Evolutionary conservation across 2,888 invertebrate genomes (phyloP).

Genomic region (Agonum fuliginosum): DNA sequence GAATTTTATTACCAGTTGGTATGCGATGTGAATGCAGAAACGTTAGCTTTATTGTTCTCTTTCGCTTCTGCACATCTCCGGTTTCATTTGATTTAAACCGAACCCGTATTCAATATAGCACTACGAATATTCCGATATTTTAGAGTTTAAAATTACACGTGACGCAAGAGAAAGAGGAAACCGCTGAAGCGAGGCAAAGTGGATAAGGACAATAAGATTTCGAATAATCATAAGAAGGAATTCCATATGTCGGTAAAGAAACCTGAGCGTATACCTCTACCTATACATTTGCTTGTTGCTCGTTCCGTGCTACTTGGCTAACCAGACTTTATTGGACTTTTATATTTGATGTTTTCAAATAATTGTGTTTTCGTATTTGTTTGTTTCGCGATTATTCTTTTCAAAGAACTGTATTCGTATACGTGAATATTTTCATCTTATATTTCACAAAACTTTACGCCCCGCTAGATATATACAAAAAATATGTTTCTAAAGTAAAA

Average conservation of each 20-base stretch:
- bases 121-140: conserved; percentile 43
- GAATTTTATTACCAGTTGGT: conserved; percentile 49
- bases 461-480: not conserved
- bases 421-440: too few relatives aligned
- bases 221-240: conserved; percentile 18
- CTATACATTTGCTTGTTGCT: too few relatives aligned
- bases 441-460: not conserved
- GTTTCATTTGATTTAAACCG: conserved; percentile 50
- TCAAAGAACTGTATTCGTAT: not conserved
- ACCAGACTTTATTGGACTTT: conserved; percentile 25
- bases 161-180: conserved; percentile 4
- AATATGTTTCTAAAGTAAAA: too few relatives aligned
- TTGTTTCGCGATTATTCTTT: not conserved
- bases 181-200: conserved; percentile 2
- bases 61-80: conserved; percentile 42
- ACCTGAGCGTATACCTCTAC: not conserved
- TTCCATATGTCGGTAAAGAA: conserved; percentile 9
- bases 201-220: conserved; percentile 38
- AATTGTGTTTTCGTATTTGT: conserved; percentile 10
- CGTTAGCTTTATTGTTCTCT: conserved; percentile 53
- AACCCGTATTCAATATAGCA: conserved; percentile 32
- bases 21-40: conserved; percentile 49
- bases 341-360: conserved; percentile 10
- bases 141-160: conserved; percentile 45
- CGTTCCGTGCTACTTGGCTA: not conserved